Percentiles rank a stretch among this genome's conserved stretches.
These are phyloP conservation scores for Microtus richardsoni DNA, from an alignment of 2,113 vertebrate genomes.

Conservation along the genomic window DNA sequence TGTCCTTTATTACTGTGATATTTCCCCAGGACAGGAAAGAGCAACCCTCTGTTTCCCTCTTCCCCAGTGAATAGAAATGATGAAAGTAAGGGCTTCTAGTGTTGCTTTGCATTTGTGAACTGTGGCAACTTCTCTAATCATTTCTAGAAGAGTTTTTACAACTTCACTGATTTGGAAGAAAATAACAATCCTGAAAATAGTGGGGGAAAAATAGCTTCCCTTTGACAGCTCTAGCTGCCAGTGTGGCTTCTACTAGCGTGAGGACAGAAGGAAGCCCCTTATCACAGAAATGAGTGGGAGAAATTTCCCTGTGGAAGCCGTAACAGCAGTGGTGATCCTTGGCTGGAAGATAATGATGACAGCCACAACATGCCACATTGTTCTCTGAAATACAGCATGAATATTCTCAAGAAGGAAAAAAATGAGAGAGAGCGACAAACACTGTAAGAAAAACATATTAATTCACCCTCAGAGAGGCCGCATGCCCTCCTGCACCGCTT, in stretches of 20 bases:
- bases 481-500: background rate
- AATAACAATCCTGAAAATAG: constrained; percentile 69
- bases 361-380: constrained; percentile 57
- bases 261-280: constrained; percentile 58
- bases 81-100: constrained; percentile 76
- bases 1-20: constrained; percentile 56
- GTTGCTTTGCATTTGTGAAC: constrained; percentile 71
- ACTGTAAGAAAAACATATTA: constrained; percentile 56
- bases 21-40: constrained; percentile 50
- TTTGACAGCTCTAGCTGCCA: constrained; percentile 64
- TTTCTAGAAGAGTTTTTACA: constrained; percentile 72
- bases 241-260: background rate
- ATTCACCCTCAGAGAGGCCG: background rate
- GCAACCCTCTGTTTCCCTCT: background rate
- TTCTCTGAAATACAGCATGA: constrained; percentile 29
- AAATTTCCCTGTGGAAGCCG: constrained; percentile 64
- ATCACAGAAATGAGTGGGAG: constrained; percentile 73
- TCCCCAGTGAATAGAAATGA: constrained; percentile 63
- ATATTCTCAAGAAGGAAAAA: constrained; percentile 56
- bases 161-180: constrained; percentile 73
- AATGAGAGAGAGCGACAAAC: constrained; percentile 46
- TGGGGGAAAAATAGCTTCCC: constrained; percentile 53
- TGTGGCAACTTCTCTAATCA: constrained; percentile 79
- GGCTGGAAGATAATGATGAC: constrained; percentile 56
- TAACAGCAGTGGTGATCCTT: constrained; percentile 64